Percentiles rank a stretch among this genome's conserved stretches.
Conservation (phyloP, 1,140 invertebrate species). For the Megalonaias nervosa region DNA sequence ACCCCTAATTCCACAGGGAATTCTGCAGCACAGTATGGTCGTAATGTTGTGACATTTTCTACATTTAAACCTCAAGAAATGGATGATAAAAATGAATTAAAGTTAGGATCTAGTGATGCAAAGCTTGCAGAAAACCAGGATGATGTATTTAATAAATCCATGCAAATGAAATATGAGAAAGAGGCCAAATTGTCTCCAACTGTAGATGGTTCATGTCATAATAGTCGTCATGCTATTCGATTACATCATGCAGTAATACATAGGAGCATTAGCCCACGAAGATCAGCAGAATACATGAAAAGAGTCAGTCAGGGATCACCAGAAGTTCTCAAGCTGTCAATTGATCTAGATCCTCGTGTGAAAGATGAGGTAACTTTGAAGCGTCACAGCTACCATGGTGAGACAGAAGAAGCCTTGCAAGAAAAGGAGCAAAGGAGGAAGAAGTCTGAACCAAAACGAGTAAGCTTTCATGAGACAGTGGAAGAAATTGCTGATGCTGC, state of each 20-base stretch:
- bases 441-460: slow-evolving; percentile 44
- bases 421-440: slow-evolving; percentile 18
- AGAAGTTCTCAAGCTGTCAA: not conserved
- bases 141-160: too few relatives aligned
- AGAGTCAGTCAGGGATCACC: slow-evolving; percentile 14
- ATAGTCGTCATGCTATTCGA: too few relatives aligned
- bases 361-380: not conserved
- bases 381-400: slow-evolving; percentile 20
- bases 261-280: slow-evolving; percentile 33
- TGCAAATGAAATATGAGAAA: too few relatives aligned
- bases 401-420: slow-evolving; percentile 18
- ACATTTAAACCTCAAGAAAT: slow-evolving; percentile 43
- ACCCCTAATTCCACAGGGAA: not conserved
- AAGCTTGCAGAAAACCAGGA: too few relatives aligned
- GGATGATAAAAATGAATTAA: too few relatives aligned
- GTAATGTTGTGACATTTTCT: slow-evolving; percentile 30
- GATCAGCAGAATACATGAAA: slow-evolving; percentile 21
- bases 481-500: slow-evolving; percentile 31
- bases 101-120: too few relatives aligned
- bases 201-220: too few relatives aligned
- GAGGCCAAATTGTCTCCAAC: too few relatives aligned
- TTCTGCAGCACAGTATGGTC: slow-evolving; percentile 2
- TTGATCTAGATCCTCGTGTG: not conserved
- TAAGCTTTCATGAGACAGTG: slow-evolving; percentile 54
- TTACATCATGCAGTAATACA: slow-evolving; percentile 21